Evolutionary conservation across 2,888 invertebrate species (phyloP), one percentile per base, ranked within the genome.

Genomic region (Melieria picta): DNA sequence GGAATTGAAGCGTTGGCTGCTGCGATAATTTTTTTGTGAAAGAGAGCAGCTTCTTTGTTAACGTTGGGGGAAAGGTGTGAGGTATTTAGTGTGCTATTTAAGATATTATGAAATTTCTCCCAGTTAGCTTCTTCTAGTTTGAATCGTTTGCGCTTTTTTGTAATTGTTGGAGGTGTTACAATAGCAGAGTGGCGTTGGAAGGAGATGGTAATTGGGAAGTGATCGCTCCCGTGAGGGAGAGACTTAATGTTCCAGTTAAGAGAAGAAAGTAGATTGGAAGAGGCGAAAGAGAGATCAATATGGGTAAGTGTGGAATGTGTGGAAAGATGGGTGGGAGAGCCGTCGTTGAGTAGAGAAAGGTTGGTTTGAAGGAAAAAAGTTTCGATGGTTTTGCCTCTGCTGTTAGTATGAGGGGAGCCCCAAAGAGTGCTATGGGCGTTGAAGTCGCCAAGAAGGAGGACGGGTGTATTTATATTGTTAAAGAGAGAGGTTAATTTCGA

Each of bases 21-120:
- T 43, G 58, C 42, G 4, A 60, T 60, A 60, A 60, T 60, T 43
- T n/a, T n/a, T 42, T 60, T 60, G 42, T 60, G 42, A 45, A 60
- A 45, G 3, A 30, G 9, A 10, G 58, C 58, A 6, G 5, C 58
- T 10, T 60, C 58, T 60, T 42, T 60, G 5, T 60, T 60, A 42
- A 60, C 42, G 45, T 42, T 60, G 42, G 5, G 42, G 42, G 43
- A 43, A 7, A n/a, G 43, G 7, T 10, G 9, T 3, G 10, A 11
- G 47, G 11, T 48, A 4, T 13, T 16, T 13, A 62, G 7, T 7
- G 45, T 62, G 46, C 13, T n/a, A n/a, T 45, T 9, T 45, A 62
- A 4, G 9, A 45, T 5, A 45, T 11, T 16, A 7, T 43, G 46
- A 11, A 5, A 62, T 47, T n/a, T 47, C 16, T 10, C 9, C n/a